A percentile compares a stretch with the other conserved stretches of the same genome.
Conservation (phyloP, 1,140 invertebrate species). For the Oedothorax gibbosus region DNA sequence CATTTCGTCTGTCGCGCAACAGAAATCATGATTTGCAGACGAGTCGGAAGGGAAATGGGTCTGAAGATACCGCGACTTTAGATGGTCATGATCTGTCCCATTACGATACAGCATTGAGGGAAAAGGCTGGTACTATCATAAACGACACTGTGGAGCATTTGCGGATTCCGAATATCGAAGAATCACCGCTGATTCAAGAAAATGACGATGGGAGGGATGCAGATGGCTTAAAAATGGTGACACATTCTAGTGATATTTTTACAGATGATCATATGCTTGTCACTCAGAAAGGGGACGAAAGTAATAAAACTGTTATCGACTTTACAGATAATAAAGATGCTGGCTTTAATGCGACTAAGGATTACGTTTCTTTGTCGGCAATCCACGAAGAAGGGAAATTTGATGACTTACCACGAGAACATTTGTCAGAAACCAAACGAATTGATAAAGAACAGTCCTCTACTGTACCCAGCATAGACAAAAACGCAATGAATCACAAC, state of each 20-base stretch:
- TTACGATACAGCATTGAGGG: not conserved
- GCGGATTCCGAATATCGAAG: not conserved
- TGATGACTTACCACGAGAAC: no score
- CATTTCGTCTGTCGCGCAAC: constrained; percentile 5
- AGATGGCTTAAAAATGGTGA: not conserved
- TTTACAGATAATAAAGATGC: not conserved
- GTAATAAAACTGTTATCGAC: constrained; percentile 4
- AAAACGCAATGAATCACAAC: no score
- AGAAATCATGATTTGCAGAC: constrained; percentile 13
- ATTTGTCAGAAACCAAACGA: no score
- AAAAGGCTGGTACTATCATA: not conserved
- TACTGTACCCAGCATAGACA: no score
- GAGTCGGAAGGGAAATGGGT: constrained; percentile 19
- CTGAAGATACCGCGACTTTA: constrained; percentile 12
- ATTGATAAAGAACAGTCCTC: no score
- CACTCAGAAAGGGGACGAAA: not conserved
- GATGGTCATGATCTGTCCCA: constrained; percentile 39
- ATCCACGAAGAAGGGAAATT: no score
- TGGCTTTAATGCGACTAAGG: no score
- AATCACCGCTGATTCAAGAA: constrained; percentile 28
- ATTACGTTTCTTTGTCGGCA: no score
- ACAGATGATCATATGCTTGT: not conserved
- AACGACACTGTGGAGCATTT: constrained; percentile 22
- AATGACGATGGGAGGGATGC: constrained; percentile 9
- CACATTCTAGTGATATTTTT: not conserved